Evolutionary conservation across 2,888 invertebrate genomes (phyloP).

Genomic region (Acanthosepion lycidas): DNA sequence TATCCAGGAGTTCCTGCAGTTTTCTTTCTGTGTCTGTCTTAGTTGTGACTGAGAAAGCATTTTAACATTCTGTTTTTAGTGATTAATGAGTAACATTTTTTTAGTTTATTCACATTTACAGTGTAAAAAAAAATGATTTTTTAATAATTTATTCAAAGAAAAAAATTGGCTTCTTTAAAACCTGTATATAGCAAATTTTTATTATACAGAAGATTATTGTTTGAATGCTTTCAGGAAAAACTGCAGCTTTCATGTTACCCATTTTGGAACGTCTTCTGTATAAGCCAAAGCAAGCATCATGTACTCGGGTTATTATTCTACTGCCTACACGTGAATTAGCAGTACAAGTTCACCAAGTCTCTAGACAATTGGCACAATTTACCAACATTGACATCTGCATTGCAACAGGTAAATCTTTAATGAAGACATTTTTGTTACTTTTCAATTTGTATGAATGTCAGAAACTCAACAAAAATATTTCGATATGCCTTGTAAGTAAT

Average conservation of each 20-base stretch:
- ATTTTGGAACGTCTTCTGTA: constrained; percentile 94
- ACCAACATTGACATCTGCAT: constrained; percentile 78
- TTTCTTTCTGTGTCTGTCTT: no score
- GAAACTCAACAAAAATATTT: not conserved
- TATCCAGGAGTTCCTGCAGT: no score
- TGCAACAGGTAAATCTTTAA: constrained; percentile 68
- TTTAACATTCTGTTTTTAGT: no score
- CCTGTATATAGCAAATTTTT: no score
- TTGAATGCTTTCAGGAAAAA: constrained; percentile 85
- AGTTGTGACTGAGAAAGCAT: no score
- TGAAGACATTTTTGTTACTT: not conserved
- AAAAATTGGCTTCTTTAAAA: no score
- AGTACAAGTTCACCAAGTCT: constrained; percentile 96
- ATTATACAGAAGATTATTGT: not conserved
- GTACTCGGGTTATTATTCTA: constrained; percentile 90
- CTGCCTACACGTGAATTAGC: constrained; percentile 98
- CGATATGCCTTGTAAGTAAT: no score
- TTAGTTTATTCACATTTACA: no score
- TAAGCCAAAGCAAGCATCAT: constrained; percentile 81
- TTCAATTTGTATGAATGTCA: no score
- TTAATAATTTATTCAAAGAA: no score
- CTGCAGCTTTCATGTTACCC: constrained; percentile 98
- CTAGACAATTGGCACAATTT: constrained; percentile 91
- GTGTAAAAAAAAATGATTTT: no score
- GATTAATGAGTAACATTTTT: no score